These are phyloP conservation scores for Callocephalon fimbriatum DNA, from an alignment of 2,113 vertebrate genomes.

Conservation along the genomic window DNA sequence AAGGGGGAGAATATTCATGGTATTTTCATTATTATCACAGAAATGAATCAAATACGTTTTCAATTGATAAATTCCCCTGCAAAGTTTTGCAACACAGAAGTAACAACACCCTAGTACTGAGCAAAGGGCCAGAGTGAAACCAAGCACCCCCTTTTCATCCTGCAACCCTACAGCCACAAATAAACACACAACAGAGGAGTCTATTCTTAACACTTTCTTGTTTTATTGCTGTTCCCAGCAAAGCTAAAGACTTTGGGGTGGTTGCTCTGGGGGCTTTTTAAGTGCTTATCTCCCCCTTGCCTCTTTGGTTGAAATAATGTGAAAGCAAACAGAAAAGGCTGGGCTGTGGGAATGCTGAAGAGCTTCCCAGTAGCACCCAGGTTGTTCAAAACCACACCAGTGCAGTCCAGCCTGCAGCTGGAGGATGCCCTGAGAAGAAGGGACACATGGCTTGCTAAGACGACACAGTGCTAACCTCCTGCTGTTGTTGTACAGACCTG, in stretches of 20 bases:
- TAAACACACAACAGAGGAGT: neutral
- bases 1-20: neutral
- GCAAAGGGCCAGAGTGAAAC: neutral
- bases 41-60: neutral
- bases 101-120: neutral
- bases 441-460: neutral
- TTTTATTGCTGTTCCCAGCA: neutral
- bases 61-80: neutral
- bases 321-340: neutral
- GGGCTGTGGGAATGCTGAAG: neutral
- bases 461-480: neutral
- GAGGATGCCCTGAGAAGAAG: neutral
- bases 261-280: neutral
- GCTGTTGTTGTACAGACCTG: neutral
- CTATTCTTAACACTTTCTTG: neutral
- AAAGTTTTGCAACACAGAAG: constrained; percentile 2
- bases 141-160: neutral
- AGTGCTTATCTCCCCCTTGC: neutral
- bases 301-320: neutral
- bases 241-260: neutral
- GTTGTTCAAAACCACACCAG: neutral
- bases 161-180: neutral
- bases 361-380: neutral
- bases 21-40: neutral
- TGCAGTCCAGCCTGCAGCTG: neutral